Conservation (phyloP, 1,140 invertebrate genomes). For the Belonocnema kinseyi region DNA sequence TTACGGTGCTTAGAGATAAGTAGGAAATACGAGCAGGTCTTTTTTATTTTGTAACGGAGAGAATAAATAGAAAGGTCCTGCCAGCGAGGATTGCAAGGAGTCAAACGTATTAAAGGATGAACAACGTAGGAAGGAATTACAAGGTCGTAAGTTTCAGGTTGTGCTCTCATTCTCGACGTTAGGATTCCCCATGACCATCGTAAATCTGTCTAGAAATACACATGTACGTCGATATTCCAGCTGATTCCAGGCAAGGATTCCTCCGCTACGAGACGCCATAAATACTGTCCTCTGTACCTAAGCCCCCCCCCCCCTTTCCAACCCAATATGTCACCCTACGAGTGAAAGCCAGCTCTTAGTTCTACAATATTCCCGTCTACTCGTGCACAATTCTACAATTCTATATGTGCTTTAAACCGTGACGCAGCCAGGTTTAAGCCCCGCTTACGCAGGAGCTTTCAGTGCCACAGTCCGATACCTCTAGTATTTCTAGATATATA, state of each 20-base stretch:
- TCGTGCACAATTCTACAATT: conserved; percentile 56
- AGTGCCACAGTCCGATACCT: conserved; percentile 39
- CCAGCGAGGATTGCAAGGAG: conserved; percentile 5
- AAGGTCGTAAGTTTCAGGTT: conserved; percentile 39
- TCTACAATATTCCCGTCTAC: conserved; percentile 40
- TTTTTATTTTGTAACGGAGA: conserved; percentile 36
- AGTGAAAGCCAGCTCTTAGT: conserved; percentile 1
- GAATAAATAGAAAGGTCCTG: conserved; percentile 35
- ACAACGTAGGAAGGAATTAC: conserved; percentile 42
- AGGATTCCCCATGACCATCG: conserved; percentile 40
- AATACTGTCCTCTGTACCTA: conserved; percentile 38
- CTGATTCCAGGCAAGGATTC: conserved; percentile 47
- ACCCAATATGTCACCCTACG: conserved; percentile 35
- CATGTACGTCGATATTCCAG: conserved; percentile 56
- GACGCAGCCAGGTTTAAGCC: conserved; percentile 68
- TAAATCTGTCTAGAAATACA: conserved; percentile 54
- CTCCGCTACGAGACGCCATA: conserved; percentile 41
- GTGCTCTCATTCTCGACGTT: conserved; percentile 35
- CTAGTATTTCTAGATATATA: background rate
- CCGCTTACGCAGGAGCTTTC: conserved; percentile 63
- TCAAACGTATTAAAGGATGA: conserved; percentile 50
- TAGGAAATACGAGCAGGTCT: conserved; percentile 43
- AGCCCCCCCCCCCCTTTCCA: background rate
- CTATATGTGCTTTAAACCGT: conserved; percentile 56
- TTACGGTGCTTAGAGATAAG: conserved; percentile 31